phyloP scores from a whole-genome alignment of 2,113 vertebrate species.

The Thamnaconus septentrionalis region DNA sequence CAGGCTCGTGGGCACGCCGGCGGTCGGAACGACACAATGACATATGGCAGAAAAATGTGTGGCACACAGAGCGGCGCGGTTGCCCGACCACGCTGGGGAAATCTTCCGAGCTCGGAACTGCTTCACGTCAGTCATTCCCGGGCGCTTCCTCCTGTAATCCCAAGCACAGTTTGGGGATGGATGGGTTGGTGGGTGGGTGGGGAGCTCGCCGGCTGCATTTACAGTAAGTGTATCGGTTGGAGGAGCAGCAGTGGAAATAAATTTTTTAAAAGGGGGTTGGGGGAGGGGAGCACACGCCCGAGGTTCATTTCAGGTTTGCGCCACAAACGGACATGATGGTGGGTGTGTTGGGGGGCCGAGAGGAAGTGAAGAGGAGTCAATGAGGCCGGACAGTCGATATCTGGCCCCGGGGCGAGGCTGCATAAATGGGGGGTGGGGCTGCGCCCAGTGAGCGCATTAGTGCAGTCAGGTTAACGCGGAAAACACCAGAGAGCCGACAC shows the following conservation, averaged over 20 bases:
- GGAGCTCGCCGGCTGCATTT: neutral
- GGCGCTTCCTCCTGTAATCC: too few relatives aligned
- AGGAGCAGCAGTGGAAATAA: neutral
- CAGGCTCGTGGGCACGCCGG: conserved; percentile 2
- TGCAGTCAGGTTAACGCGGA: conserved; percentile 25
- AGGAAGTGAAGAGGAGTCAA: conserved; percentile 36
- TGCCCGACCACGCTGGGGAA: conserved; percentile 4
- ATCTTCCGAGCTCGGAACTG: neutral
- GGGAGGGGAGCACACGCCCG: neutral
- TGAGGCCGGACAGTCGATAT: conserved; percentile 30
- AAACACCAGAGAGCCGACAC: conserved; percentile 31
- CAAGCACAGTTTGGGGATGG: too few relatives aligned
- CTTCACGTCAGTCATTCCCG: neutral
- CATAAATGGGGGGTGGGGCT: conserved; percentile 27
- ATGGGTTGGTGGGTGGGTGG: too few relatives aligned
- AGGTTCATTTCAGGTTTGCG: neutral
- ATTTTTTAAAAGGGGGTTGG: neutral
- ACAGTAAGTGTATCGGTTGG: neutral
- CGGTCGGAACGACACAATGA: conserved; percentile 16
- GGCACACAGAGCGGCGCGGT: conserved; percentile 17
- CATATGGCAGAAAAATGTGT: conserved; percentile 40
- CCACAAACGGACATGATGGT: neutral
- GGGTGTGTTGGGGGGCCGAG: conserved; percentile 3
- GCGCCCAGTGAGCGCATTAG: conserved; percentile 16
- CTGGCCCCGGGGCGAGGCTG: conserved; percentile 38